Evolutionary conservation across 2,888 invertebrate genomes (phyloP).

Genomic region (Limnephilus marmoratus): DNA sequence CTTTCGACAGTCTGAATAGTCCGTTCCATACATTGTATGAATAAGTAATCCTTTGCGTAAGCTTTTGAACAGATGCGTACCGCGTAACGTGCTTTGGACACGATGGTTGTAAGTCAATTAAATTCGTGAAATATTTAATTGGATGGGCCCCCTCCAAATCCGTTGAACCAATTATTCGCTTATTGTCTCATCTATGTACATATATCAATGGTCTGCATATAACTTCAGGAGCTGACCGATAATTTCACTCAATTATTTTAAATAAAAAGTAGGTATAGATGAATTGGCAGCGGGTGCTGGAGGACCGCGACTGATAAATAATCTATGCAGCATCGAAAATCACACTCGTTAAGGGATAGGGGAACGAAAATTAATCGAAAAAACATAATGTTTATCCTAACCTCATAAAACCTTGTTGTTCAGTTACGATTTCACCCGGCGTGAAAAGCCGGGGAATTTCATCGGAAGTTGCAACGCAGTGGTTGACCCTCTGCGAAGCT

Average conservation of each 20-base stretch:
- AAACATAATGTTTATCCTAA: conserved; percentile 70
- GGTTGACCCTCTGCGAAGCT: conserved; percentile 82
- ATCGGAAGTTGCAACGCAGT: conserved; percentile 77
- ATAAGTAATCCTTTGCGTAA: no score
- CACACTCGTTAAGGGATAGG: not conserved
- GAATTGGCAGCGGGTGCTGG: not conserved
- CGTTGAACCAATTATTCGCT: no score
- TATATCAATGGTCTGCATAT: not conserved
- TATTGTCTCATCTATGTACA: no score
- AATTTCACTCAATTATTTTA: not conserved
- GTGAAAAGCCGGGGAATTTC: conserved; percentile 84
- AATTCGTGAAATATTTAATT: no score
- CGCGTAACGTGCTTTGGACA: no score
- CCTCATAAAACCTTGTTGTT: conserved; percentile 91
- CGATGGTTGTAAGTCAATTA: no score
- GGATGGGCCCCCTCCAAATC: no score
- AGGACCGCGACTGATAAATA: not conserved
- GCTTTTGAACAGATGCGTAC: no score
- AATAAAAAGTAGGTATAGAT: not conserved
- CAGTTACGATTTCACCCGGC: conserved; percentile 92
- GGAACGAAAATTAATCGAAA: not conserved
- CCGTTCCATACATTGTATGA: no score
- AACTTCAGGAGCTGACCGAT: not conserved
- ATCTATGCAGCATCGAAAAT: not conserved
- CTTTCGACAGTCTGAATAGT: no score